Conservation (phyloP, 2,797 vertebrate genomes). For the Sternotherus odoratus region DNA sequence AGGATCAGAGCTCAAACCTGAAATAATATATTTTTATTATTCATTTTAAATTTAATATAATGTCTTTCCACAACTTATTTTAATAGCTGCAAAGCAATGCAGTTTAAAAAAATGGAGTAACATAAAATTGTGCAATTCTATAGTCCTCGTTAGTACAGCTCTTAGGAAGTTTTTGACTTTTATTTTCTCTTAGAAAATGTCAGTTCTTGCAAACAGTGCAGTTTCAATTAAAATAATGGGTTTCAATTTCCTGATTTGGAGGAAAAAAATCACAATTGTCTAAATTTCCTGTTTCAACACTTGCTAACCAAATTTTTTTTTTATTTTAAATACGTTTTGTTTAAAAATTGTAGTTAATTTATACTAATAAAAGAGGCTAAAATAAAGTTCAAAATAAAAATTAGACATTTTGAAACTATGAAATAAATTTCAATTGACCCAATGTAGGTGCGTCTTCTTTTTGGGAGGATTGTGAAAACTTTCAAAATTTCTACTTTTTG, state of each 20-base stretch:
- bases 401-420: not conserved
- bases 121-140: not conserved
- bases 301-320: not conserved
- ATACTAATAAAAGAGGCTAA: not conserved
- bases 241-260: not conserved
- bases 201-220: not conserved
- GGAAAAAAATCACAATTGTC: not conserved
- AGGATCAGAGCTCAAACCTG: not conserved
- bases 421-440: not conserved
- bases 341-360: not conserved
- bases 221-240: not conserved
- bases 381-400: not conserved
- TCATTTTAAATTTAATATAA: not conserved
- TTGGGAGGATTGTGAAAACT: not conserved
- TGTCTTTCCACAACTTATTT: not conserved
- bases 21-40: too few relatives aligned
- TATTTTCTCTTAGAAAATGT: not conserved
- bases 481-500: not conserved
- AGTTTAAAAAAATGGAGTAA: not conserved
- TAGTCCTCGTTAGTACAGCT: not conserved
- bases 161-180: not conserved
- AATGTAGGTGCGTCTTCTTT: not conserved
- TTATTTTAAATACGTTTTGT: not conserved
- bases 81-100: not conserved
- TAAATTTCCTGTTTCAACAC: not conserved